Percentiles rank a stretch among this genome's conserved stretches.
Conservation (phyloP, 2,888 invertebrate species). For the Silvanus unidentatus region DNA sequence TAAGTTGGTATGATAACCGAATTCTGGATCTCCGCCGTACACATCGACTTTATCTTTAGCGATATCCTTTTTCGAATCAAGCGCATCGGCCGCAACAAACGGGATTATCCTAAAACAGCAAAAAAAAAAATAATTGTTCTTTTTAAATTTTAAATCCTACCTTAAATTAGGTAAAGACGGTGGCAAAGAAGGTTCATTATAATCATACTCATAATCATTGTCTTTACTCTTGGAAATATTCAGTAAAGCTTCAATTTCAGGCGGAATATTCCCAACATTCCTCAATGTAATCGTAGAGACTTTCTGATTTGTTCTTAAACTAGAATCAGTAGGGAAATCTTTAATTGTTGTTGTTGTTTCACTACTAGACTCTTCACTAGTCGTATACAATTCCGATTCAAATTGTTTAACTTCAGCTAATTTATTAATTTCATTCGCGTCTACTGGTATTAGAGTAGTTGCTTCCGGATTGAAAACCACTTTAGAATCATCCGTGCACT, state of each 20-base stretch:
- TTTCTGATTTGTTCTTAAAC: conserved; percentile 39
- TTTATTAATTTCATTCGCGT: conserved; percentile 24
- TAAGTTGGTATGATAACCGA: conserved; percentile 38
- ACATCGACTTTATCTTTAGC: conserved; percentile 11
- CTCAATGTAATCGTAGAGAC: conserved; percentile 44
- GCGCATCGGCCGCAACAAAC: conserved; percentile 79
- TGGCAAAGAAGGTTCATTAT: conserved; percentile 65
- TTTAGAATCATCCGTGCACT: conserved; percentile 29
- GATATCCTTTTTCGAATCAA: conserved; percentile 54
- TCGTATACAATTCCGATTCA: conserved; percentile 3
- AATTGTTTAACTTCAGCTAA: conserved; percentile 18
- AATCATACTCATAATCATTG: conserved; percentile 65
- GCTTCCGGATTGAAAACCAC: not conserved
- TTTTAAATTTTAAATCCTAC: conserved; percentile 43
- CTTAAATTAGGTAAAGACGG: conserved; percentile 78
- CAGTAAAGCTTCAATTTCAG: conserved; percentile 47
- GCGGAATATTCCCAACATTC: conserved; percentile 40
- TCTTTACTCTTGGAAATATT: conserved; percentile 53
- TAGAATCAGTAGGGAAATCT: conserved; percentile 20
- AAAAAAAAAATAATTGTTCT: not conserved
- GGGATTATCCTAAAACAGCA: conserved; percentile 68
- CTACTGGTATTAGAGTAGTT: conserved; percentile 18
- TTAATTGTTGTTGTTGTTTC: conserved; percentile 12
- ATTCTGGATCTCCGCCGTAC: conserved; percentile 3
- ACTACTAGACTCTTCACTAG: not conserved